phyloP scores from a whole-genome alignment of 2,888 invertebrate species.

The Pristionchus japonicus region DNA sequence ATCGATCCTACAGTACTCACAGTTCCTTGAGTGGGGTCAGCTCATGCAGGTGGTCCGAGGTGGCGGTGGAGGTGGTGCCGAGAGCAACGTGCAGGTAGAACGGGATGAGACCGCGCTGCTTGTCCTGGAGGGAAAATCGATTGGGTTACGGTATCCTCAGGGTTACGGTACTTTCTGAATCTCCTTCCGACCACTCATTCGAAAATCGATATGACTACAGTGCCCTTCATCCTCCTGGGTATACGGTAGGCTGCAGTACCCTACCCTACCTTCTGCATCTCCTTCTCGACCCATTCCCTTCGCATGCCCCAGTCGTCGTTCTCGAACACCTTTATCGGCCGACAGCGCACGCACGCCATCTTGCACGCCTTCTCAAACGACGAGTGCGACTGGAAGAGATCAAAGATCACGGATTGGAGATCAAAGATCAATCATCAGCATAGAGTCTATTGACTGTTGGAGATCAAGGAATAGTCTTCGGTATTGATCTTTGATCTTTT shows the following conservation, averaged over 20 bases:
- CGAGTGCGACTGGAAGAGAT: constrained; percentile 84
- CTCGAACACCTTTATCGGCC: constrained; percentile 88
- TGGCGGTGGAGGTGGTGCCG: constrained; percentile 95
- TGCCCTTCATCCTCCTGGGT: not conserved
- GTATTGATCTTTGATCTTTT: not conserved
- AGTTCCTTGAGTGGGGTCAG: constrained; percentile 1
- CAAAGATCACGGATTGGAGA: not conserved
- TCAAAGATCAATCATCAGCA: not conserved
- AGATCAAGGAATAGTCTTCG: no score
- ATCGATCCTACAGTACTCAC: constrained; percentile 81
- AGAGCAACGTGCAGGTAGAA: constrained; percentile 91
- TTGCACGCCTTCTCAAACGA: constrained; percentile 95
- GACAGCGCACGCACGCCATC: constrained; percentile 90
- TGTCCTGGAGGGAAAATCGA: constrained; percentile 79
- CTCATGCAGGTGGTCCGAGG: constrained; percentile 92
- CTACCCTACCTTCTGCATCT: constrained; percentile 81
- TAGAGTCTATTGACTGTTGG: no score
- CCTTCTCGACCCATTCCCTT: constrained; percentile 81
- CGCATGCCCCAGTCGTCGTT: constrained; percentile 85
- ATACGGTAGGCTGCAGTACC: constrained; percentile 82
- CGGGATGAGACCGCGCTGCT: constrained; percentile 90
- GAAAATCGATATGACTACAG: no score
- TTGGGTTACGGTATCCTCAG: not conserved
- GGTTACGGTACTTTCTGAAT: constrained; percentile 82
- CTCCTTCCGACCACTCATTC: constrained; percentile 79